Evolutionary conservation across 1,140 invertebrate species (phyloP), one percentile per base, ranked within the genome.

Genomic region (Drosophila pseudoananassae): DNA sequence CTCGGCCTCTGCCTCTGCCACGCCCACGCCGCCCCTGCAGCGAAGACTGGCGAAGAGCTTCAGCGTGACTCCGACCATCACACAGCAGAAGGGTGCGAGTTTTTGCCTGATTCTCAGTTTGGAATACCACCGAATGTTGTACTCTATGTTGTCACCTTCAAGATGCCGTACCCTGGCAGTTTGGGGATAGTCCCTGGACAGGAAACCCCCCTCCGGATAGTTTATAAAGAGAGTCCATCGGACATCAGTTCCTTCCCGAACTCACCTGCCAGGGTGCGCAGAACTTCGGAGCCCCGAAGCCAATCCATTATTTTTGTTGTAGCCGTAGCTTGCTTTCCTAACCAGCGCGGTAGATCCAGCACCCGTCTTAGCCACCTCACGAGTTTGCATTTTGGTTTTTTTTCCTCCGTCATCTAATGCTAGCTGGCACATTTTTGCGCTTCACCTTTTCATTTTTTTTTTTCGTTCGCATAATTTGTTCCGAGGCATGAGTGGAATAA

Each of bases 31-130:
- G 66, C 96, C 96, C 59, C 94, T 96, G 55, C 96, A 96, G 92
- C 94, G 96, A 76, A 94, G 96, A 80, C 94, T 97, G 85, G 96
- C 96, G 72, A 97, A 97, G 94, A 97, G 96, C 93, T 97, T 97
- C 94, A 97, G 96, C 93, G 96, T 97, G 78, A 94, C 95, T 78
- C 94, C 95, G 77, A 95, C 95, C 80, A 93, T 76, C 40, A 84
- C 89, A 40, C 87, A 90, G 60, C 90, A 92, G 65, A 92, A 92
- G 91, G 91, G 91, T 91, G 82, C 84, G 91, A 27, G n/a, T 40
- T 29, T 14, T 40, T 17, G 25, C 27, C 33, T 14, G 63, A 64
- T 68, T 43, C n/a, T 40, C 38, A 14, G 38, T 40, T 40, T 56
- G 56, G 53, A 52, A 55, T n/a, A 15, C 50, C 43, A 29, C 20